Evolutionary conservation across 2,797 vertebrate genomes (phyloP), one percentile per base, ranked within the genome.

Genomic region (Mastacembelus armatus): DNA sequence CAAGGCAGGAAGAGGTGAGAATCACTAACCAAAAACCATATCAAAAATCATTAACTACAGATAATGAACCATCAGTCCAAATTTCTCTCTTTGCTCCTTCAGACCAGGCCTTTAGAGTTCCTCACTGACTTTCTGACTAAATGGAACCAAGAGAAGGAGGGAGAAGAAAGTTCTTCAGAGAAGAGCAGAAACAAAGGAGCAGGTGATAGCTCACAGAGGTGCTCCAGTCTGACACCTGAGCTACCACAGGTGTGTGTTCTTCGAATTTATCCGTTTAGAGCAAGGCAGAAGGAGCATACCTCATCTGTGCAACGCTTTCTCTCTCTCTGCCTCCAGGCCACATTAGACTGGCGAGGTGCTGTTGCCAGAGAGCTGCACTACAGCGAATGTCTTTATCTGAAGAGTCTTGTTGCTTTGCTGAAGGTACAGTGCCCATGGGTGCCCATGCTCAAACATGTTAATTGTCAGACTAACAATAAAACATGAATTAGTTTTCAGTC

Each of bases 61-160:
- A 36, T 11, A 6, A 14, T 2, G 16, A 12, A 5, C 35, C n/a
- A 15, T 16, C 5, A 38, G 3, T 21, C 22, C 3, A 12, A 3
- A 6, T 63, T 27, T 58, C 19, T 47, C 6, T 2, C 48, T 12
- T 52, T 27, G 4, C 33, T 68, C 56, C 81, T 79, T 67, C 74
- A 96, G 95, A 88, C 89, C 56, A 91, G 85, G 66, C 89, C 93
- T 15, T 6, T 96, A 78, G 92, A 94, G 77, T 95, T 94, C 71
- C 85, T 96, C 3, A 87, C 92, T 1, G 3, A n/a, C 70, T 94
- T 93, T 76, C 85, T 95, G 73, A 89, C 59, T 40, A 90, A 73
- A 77, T 90, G 78, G 83, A 68, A 54, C 1, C 40, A 83, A 10
- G 68, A 73, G 52, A 35, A 65, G 26, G 72, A 61, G 18, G 27